These are phyloP conservation scores for Microctonus aethiopoides DNA, from an alignment of 2,888 invertebrate species.

Conservation along the genomic window DNA sequence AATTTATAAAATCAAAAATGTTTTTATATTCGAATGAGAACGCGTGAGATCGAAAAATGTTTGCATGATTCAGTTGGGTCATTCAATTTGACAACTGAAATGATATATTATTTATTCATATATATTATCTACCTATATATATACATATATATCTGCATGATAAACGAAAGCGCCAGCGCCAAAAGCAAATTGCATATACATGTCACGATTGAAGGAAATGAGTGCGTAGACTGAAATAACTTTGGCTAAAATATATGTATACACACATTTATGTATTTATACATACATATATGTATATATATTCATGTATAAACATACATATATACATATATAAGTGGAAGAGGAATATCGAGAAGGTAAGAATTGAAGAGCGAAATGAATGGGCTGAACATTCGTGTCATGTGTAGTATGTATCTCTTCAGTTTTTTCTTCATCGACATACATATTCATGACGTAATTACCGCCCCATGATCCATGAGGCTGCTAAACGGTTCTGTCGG, in stretches of 20 bases:
- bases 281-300: background rate
- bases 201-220: background rate
- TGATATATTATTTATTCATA: background rate
- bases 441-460: constrained; percentile 63
- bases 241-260: background rate
- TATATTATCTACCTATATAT: too few relatives aligned
- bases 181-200: background rate
- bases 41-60: background rate
- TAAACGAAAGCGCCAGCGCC: too few relatives aligned
- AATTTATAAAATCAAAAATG: too few relatives aligned
- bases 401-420: constrained; percentile 46
- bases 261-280: background rate
- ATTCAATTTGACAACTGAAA: background rate
- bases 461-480: constrained; percentile 59
- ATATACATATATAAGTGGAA: background rate
- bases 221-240: background rate
- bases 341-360: background rate
- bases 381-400: constrained; percentile 36
- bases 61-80: too few relatives aligned
- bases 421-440: constrained; percentile 47
- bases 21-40: too few relatives aligned
- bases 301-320: background rate
- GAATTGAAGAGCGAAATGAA: background rate
- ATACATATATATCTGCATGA: too few relatives aligned
- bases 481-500: constrained; percentile 58